These are phyloP conservation scores for Syndactyla subalaris DNA, from an alignment of 2,797 vertebrate genomes.

Conservation along the genomic window DNA sequence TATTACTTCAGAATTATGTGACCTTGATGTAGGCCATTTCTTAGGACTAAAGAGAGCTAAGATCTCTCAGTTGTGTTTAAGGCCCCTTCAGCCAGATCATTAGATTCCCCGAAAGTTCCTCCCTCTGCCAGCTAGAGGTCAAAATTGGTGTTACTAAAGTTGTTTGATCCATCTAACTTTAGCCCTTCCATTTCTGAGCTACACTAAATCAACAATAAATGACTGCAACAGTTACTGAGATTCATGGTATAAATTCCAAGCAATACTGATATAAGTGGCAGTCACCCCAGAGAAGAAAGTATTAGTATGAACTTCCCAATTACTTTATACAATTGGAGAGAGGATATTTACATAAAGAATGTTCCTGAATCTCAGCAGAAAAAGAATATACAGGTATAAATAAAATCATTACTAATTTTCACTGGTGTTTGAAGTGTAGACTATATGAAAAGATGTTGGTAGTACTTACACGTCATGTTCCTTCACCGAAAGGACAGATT, in stretches of 20 bases:
- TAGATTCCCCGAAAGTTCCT: neutral
- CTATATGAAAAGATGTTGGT: neutral
- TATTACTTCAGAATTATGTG: neutral
- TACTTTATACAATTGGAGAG: neutral
- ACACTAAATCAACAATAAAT: neutral
- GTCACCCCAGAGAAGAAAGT: neutral
- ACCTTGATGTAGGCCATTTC: neutral
- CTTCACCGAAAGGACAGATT: neutral
- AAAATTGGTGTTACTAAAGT: neutral
- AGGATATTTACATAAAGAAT: neutral
- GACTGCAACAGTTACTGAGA: neutral
- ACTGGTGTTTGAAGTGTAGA: neutral
- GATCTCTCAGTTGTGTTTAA: neutral
- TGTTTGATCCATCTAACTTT: neutral
- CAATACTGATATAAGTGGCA: neutral
- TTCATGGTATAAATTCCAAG: neutral
- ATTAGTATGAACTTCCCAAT: neutral
- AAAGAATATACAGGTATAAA: neutral
- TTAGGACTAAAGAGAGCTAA: neutral
- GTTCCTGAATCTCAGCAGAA: neutral
- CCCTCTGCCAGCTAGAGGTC: neutral
- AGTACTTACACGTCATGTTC: neutral
- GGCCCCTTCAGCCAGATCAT: neutral
- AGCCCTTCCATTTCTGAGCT: neutral
- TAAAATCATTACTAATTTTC: neutral